These are phyloP conservation scores for Eristalis pertinax DNA, from an alignment of 2,888 invertebrate genomes.

Conservation along the genomic window DNA sequence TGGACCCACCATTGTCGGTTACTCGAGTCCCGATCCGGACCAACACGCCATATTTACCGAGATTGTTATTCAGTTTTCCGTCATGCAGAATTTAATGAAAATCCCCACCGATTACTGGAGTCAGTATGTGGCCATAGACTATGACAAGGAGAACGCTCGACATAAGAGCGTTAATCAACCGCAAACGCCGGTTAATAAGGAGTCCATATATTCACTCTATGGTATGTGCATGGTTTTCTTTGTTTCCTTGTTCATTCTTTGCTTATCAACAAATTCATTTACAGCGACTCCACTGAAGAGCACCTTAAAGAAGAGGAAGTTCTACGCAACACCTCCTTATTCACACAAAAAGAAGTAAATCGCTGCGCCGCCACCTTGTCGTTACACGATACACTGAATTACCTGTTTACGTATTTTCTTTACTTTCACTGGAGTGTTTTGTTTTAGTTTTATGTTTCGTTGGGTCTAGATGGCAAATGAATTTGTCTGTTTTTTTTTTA, in stretches of 20 bases:
- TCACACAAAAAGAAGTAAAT: slow-evolving; percentile 75
- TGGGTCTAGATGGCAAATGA: slow-evolving; percentile 14
- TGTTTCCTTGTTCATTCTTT: not conserved
- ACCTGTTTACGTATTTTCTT: slow-evolving; percentile 31
- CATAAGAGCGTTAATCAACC: slow-evolving; percentile 67
- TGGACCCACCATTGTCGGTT: slow-evolving; percentile 96
- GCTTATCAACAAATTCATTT: slow-evolving; percentile 17
- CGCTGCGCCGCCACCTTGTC: not conserved
- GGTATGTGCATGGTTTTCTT: slow-evolving; percentile 73
- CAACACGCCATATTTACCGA: slow-evolving; percentile 89
- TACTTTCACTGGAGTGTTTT: slow-evolving; percentile 6
- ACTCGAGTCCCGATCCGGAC: slow-evolving; percentile 88
- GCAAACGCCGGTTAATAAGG: slow-evolving; percentile 72
- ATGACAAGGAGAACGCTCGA: slow-evolving; percentile 73
- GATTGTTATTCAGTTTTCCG: slow-evolving; percentile 88
- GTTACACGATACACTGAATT: slow-evolving; percentile 18
- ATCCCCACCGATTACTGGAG: slow-evolving; percentile 90
- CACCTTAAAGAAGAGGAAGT: slow-evolving; percentile 79
- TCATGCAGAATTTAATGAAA: slow-evolving; percentile 87
- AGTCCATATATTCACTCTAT: slow-evolving; percentile 76
- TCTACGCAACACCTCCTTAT: slow-evolving; percentile 78
- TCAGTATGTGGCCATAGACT: slow-evolving; percentile 75
- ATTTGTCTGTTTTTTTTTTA: slow-evolving; percentile 31
- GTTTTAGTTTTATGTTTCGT: slow-evolving; percentile 38
- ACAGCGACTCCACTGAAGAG: slow-evolving; percentile 80